Evolutionary conservation across 2,888 invertebrate species (phyloP).

Genomic region (Sinhomidia bicolor): DNA sequence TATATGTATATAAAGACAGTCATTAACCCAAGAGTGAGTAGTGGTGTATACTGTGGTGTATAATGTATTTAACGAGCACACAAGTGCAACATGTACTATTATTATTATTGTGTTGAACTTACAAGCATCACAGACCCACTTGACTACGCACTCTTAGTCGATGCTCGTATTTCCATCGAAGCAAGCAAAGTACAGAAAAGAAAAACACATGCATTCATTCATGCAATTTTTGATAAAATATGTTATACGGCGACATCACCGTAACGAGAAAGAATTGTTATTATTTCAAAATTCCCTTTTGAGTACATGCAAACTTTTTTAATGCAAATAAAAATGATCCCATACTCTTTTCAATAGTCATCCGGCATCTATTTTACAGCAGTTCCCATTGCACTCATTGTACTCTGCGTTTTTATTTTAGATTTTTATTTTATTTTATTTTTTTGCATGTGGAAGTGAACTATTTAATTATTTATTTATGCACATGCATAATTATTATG

Average conservation of each 20-base stretch:
- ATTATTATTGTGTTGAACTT: too few relatives aligned
- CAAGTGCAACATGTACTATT: neutral
- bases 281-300: neutral
- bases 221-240: neutral
- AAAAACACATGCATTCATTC: neutral
- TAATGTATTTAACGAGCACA: neutral
- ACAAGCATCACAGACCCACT: slow-evolving; percentile 35
- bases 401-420: neutral
- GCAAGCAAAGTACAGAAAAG: neutral
- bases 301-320: neutral
- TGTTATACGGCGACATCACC: neutral
- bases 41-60: neutral
- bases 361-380: slow-evolving; percentile 52
- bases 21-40: slow-evolving; percentile 29
- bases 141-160: slow-evolving; percentile 23
- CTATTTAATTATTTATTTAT: neutral
- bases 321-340: slow-evolving; percentile 31
- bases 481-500: neutral
- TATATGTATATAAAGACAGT: neutral
- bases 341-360: slow-evolving; percentile 47
- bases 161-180: slow-evolving; percentile 5
- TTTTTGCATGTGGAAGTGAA: neutral
- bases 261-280: neutral
- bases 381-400: slow-evolving; percentile 28
- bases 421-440: too few relatives aligned